A percentile compares a stretch with the other conserved stretches of the same genome.
Evolutionary conservation across 2,797 vertebrate species (phyloP).

Genomic region (Distichodus sexfasciatus): DNA sequence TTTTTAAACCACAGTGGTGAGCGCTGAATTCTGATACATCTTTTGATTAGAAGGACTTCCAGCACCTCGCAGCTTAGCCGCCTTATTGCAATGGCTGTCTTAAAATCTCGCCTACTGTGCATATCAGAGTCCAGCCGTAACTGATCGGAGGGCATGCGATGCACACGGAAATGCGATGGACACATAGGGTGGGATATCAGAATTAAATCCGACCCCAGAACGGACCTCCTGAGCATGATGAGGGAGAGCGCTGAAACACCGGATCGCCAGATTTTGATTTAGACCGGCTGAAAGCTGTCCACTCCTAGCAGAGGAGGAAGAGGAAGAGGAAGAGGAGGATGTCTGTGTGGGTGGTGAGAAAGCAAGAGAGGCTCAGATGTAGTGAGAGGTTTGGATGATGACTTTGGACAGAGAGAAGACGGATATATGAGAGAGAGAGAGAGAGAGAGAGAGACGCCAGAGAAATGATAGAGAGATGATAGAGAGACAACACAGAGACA

Average conservation of each 20-base stretch:
- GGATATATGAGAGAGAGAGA: neutral
- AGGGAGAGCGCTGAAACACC: no score
- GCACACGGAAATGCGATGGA: neutral
- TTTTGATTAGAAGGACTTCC: constrained; percentile 59
- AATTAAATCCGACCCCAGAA: no score
- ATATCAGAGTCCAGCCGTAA: constrained; percentile 20
- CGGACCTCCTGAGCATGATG: no score
- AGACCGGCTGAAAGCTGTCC: constrained; percentile 32
- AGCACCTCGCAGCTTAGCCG: constrained; percentile 2
- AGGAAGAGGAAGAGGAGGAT: constrained; percentile 44
- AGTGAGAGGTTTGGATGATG: no score
- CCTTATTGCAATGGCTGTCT: constrained; percentile 19
- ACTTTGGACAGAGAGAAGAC: no score
- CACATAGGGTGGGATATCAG: no score
- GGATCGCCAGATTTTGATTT: constrained; percentile 41
- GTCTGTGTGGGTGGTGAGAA: constrained; percentile 46
- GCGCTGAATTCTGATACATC: constrained; percentile 60
- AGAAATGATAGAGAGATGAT: no score
- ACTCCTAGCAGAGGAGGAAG: constrained; percentile 42
- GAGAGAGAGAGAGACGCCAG: constrained; percentile 44
- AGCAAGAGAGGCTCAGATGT: no score
- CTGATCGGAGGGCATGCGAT: neutral
- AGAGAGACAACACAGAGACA: no score
- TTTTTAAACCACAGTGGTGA: constrained; percentile 24
- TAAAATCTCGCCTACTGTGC: neutral